These are phyloP conservation scores for Contarinia nasturtii DNA, from an alignment of 1,140 invertebrate genomes.

Conservation along the genomic window DNA sequence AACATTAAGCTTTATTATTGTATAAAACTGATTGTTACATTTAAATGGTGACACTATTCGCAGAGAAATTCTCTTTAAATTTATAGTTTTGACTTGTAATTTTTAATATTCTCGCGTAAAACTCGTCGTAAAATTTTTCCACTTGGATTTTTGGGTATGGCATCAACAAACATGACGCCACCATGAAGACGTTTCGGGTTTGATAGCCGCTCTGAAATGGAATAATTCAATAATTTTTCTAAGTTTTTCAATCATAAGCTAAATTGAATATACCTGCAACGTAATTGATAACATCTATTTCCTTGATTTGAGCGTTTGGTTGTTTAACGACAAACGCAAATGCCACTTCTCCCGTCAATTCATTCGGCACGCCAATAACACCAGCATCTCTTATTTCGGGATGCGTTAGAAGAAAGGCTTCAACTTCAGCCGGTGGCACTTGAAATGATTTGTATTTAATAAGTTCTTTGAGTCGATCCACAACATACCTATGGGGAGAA, in stretches of 20 bases:
- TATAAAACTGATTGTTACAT: no score
- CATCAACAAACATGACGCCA: constrained; percentile 38
- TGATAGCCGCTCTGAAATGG: constrained; percentile 9
- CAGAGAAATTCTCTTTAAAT: no score
- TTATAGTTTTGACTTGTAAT: no score
- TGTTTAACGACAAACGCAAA: constrained; percentile 35
- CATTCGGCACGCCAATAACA: constrained; percentile 51
- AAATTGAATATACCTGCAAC: constrained; percentile 21
- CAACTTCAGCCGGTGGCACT: no score
- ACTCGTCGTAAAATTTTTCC: constrained; percentile 44
- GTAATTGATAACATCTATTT: constrained; percentile 25
- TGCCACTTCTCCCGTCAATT: constrained; percentile 41
- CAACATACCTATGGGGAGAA: constrained; percentile 69
- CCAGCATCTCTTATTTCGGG: constrained; percentile 44
- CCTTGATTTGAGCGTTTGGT: constrained; percentile 18
- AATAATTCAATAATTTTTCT: no score
- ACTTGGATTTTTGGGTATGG: constrained; percentile 42
- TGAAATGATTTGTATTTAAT: constrained; percentile 55
- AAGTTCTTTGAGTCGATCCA: constrained; percentile 48
- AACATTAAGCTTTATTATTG: no score
- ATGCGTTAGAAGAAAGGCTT: constrained; percentile 44
- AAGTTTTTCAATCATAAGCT: no score
- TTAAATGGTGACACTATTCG: no score
- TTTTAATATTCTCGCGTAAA: no score
- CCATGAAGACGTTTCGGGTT: constrained; percentile 32